phyloP scores from a whole-genome alignment of 2,113 vertebrate species.

The Microtus ochrogaster region DNA sequence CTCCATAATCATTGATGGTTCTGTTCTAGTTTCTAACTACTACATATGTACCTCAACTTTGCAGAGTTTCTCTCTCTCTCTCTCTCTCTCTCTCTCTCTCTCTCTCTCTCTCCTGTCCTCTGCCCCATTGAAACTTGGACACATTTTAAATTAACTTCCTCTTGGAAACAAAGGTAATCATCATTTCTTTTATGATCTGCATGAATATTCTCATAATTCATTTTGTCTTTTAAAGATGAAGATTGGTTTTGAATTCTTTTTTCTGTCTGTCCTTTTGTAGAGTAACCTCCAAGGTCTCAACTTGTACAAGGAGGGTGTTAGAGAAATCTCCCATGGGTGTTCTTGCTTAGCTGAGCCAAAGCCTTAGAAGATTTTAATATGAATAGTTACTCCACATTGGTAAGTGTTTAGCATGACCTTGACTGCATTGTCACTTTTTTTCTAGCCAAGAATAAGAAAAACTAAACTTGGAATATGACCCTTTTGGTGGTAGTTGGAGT shows the following conservation, averaged over 20 bases:
- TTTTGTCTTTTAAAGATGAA: conserved; percentile 49
- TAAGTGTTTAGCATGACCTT: conserved; percentile 47
- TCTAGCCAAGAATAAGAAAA: neutral
- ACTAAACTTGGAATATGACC: neutral
- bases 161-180: conserved; percentile 74
- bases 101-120: neutral
- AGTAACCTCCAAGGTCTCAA: neutral
- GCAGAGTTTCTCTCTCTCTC: conserved; percentile 35
- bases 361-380: neutral
- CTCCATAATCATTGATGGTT: neutral
- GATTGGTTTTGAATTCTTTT: conserved; percentile 62
- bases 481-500: neutral
- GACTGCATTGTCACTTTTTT: neutral
- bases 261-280: conserved; percentile 41
- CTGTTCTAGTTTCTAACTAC: conserved; percentile 19
- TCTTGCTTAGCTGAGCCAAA: neutral
- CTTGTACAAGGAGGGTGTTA: neutral
- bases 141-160: conserved; percentile 75
- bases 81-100: conserved; percentile 21
- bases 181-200: conserved; percentile 57
- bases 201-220: conserved; percentile 58
- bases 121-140: conserved; percentile 16
- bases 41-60: conserved; percentile 61
- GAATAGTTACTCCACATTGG: neutral
- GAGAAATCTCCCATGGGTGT: neutral